Evolutionary conservation across 2,113 vertebrate genomes (phyloP).

Genomic region (Clarias magur): DNA sequence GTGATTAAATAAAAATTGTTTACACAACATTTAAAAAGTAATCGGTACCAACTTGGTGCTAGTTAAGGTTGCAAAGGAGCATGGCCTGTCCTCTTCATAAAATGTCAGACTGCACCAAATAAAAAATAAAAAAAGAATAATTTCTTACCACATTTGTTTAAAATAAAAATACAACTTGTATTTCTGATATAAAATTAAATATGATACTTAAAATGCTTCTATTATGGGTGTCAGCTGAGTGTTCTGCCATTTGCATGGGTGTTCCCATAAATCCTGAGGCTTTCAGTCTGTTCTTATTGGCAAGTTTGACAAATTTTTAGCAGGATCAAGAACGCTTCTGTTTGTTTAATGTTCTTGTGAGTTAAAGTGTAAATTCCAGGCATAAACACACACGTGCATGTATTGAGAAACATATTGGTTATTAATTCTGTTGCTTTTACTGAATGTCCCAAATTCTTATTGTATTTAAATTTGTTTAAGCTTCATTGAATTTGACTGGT

Average conservation of each 20-base stretch:
- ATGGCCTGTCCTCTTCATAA: too few relatives aligned
- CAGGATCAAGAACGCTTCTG: too few relatives aligned
- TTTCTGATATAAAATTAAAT: too few relatives aligned
- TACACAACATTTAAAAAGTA: background rate
- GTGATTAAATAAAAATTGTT: background rate
- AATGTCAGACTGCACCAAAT: background rate
- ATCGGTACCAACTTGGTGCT: background rate
- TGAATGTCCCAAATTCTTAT: background rate
- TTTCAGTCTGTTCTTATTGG: too few relatives aligned
- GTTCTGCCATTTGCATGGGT: background rate
- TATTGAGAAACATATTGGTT: background rate
- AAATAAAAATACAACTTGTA: too few relatives aligned
- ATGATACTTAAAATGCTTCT: too few relatives aligned
- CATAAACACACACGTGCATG: background rate
- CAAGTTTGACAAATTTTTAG: too few relatives aligned
- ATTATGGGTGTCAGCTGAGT: too few relatives aligned
- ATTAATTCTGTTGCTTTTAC: background rate
- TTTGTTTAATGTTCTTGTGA: background rate
- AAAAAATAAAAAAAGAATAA: background rate
- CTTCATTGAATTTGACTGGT: background rate
- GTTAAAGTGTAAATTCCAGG: background rate
- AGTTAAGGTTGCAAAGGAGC: too few relatives aligned
- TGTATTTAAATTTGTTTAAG: background rate
- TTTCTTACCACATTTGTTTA: background rate
- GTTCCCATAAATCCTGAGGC: background rate